Evolutionary conservation across 2,888 invertebrate species (phyloP), one percentile per base, ranked within the genome.

Genomic region (Agriopis aurantiaria): DNA sequence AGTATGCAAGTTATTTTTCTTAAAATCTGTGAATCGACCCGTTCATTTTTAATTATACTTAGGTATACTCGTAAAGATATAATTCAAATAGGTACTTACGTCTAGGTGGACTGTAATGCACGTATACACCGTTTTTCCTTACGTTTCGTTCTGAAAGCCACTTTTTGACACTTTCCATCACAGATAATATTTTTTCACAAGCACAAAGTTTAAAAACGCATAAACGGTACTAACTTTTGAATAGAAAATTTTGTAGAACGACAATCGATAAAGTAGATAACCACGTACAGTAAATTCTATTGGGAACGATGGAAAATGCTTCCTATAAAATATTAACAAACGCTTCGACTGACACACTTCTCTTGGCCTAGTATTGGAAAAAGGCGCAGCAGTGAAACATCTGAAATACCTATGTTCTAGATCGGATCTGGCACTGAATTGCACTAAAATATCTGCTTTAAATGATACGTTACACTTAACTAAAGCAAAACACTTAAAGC

Each of bases 51-150:
- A 23, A 23, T 23, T 1, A 23, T 23, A 23, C 1, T n/a, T n/a
- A n/a, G n/a, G n/a, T n/a, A n/a, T n/a, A n/a, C 0, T 23, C 17
- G 17, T 33, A 33, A 33, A 33, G 3, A 33, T 33, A 33, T 48
- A 11, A 12, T 48, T 48, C n/a, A 11, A 48, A 11, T 65, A 58
- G 3, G 11, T 71, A 87, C 93, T 94, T 91, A 96, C 96, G 88
- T 94, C 95, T 95, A 6, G 96, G 96, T 11, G 95, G 96, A 79
- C 95, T 96, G 78, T 95, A 95, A 85, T 96, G 96, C 8, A 96
- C 92, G 82, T 95, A 96, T 8, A 96, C 86, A 17, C 96, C 96
- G 80, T 95, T 90, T 70, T 88, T 90, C 83, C 85, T 91, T 1
- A 74, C 78, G 61, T 78, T 82, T 41, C 89, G 79, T n/a, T 91